Evolutionary conservation across 2,888 invertebrate species (phyloP), one percentile per base, ranked within the genome.

Genomic region (Brachyptera risi): DNA sequence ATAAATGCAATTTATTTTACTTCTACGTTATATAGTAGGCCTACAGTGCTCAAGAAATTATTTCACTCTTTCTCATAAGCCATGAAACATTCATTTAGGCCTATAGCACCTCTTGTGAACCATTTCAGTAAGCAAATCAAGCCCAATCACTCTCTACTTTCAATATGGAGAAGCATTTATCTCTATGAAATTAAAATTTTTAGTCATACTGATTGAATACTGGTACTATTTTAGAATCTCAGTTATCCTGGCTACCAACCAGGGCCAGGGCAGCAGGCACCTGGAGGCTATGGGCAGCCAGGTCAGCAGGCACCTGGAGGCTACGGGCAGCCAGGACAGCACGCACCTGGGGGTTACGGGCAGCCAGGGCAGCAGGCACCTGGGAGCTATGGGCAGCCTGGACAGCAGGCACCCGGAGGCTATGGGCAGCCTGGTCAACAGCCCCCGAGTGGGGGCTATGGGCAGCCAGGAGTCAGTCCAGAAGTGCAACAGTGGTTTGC

Each of bases 401-500:
- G 31, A 5, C 31, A 31, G 31, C 51, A 26, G 4, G 19, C n/a
- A 4, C 27, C 27, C n/a, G 50, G 50, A 13, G 50, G 24, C 23
- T 50, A 50, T 26, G 50, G 50, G 11, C 26, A 26, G 26, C 19
- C 19, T 21, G 17, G 3, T 5, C 50, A 50, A 13, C 50, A 50
- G 23, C 11, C 11, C 9, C 47, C 9, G 2, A 23, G 11, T 13
- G 50, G 50, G 3, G 50, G 50, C 3, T 23, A 4, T 27, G 11
- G 15, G 9, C 59, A 59, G 19, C 63, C 62, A 27, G 63, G 57
- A 49, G 76, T 84, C 0, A 82, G 80, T 57, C 90, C 92, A 0
- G 88, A 92, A 73, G 83, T 91, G 1, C 85, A 86, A 67, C 86
- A 88, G 70, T 93, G 93, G 92, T 94, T 95, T 72, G 74, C 76